These are phyloP conservation scores for Microctonus brassicae DNA, from an alignment of 2,888 invertebrate genomes.

Conservation along the genomic window DNA sequence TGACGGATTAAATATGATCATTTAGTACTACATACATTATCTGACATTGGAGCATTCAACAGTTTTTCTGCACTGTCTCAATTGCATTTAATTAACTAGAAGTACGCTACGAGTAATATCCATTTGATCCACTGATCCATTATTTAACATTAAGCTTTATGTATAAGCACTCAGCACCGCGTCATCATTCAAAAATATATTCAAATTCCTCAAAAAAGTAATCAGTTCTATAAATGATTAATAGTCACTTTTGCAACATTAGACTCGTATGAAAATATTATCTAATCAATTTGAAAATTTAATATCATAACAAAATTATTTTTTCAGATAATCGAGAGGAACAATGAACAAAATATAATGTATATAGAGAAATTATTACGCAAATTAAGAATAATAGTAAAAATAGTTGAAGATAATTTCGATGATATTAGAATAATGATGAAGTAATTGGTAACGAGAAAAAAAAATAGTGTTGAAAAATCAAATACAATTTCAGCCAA, in stretches of 20 bases:
- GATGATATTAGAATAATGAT: slow-evolving; percentile 28
- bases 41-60: slow-evolving; percentile 11
- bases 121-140: slow-evolving; percentile 13
- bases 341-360: too few relatives aligned
- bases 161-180: not conserved
- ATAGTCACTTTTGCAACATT: too few relatives aligned
- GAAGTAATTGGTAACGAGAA: slow-evolving; percentile 31
- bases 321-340: too few relatives aligned
- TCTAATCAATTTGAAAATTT: too few relatives aligned
- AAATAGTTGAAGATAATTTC: slow-evolving; percentile 1
- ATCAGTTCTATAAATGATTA: too few relatives aligned
- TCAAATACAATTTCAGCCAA: slow-evolving; percentile 34
- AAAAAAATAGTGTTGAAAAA: slow-evolving; percentile 19
- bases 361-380: slow-evolving; percentile 2
- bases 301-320: too few relatives aligned
- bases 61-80: slow-evolving; percentile 1
- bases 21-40: not conserved
- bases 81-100: slow-evolving; percentile 18
- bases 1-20: not conserved
- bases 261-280: too few relatives aligned
- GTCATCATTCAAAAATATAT: not conserved
- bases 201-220: too few relatives aligned
- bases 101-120: slow-evolving; percentile 7
- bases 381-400: not conserved
- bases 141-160: slow-evolving; percentile 3